A percentile compares a stretch with the other conserved stretches of the same genome.
Conservation (phyloP, 2,113 vertebrate genomes). For the Anolis sagrei region DNA sequence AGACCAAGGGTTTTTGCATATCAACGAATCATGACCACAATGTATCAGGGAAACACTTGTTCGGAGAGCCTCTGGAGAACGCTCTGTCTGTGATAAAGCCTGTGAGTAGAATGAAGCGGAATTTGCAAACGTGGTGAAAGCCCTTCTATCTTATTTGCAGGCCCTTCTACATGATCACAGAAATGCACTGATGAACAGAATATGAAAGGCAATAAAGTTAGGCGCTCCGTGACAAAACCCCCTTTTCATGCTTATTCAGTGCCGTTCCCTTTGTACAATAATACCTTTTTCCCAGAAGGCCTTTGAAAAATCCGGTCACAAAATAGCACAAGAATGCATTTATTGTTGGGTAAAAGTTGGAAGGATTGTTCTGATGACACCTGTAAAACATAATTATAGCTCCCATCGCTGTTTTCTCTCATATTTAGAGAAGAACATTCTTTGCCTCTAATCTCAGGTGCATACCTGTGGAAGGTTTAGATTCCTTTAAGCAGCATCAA, state of each 20-base stretch:
- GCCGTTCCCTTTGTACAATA: conserved; percentile 61
- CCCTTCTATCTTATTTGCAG: conserved; percentile 51
- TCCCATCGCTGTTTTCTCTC: conserved; percentile 55
- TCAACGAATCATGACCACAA: not conserved
- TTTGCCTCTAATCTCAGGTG: conserved; percentile 76
- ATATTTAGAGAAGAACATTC: conserved; percentile 61
- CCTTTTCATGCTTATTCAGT: conserved; percentile 58
- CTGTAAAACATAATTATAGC: conserved; percentile 69
- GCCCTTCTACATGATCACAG: conserved; percentile 51
- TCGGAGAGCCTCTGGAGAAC: not conserved
- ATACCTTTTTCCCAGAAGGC: conserved; percentile 65
- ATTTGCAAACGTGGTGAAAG: conserved; percentile 21
- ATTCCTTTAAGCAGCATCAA: conserved; percentile 83
- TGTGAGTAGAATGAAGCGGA: not conserved
- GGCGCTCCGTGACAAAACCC: conserved; percentile 37
- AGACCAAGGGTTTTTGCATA: not conserved
- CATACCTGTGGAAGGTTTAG: conserved; percentile 86
- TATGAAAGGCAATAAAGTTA: conserved; percentile 39
- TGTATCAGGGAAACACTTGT: not conserved
- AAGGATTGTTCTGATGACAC: conserved; percentile 65
- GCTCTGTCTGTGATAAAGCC: not conserved
- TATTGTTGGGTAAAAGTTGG: conserved; percentile 62
- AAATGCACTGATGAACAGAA: conserved; percentile 45
- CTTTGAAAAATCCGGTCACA: conserved; percentile 67
- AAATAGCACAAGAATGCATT: conserved; percentile 62